Conservation (phyloP, 2,113 vertebrate genomes). For the Pteronura brasiliensis region DNA sequence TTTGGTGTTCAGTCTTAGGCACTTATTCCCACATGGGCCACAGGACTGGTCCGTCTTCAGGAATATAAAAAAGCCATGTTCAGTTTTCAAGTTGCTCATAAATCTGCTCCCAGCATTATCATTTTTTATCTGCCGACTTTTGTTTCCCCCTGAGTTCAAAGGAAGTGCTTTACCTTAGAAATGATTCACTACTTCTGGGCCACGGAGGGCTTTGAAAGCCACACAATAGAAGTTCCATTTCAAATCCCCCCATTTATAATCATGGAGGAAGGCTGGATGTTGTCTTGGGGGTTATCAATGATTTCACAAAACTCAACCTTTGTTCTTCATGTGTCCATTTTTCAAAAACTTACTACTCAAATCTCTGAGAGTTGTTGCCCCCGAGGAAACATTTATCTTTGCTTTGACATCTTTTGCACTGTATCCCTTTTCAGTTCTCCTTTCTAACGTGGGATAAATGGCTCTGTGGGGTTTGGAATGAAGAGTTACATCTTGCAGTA, state of each 20-base stretch:
- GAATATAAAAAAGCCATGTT: conserved; percentile 65
- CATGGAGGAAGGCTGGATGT: background rate
- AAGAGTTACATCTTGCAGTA: background rate
- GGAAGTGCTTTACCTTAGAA: conserved; percentile 60
- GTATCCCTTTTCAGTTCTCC: conserved; percentile 15
- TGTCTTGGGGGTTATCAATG: conserved; percentile 23
- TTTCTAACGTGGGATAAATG: conserved; percentile 32
- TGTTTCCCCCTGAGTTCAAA: conserved; percentile 60
- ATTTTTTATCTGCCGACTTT: conserved; percentile 73
- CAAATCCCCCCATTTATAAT: conserved; percentile 35
- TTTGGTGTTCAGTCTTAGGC: conserved; percentile 5
- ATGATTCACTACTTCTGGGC: conserved; percentile 54
- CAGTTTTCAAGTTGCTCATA: conserved; percentile 40
- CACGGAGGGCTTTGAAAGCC: conserved; percentile 48
- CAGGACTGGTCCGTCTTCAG: conserved; percentile 37
- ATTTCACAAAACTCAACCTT: conserved; percentile 43
- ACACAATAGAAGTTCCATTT: conserved; percentile 56
- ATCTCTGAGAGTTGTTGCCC: conserved; percentile 2
- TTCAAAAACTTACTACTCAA: conserved; percentile 43
- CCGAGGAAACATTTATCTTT: conserved; percentile 32
- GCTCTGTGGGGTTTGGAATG: background rate
- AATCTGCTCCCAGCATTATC: conserved; percentile 61
- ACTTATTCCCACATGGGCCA: conserved; percentile 9
- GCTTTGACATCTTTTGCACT: conserved; percentile 11
- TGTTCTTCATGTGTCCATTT: conserved; percentile 22